Evolutionary conservation across 2,797 vertebrate species (phyloP).

Genomic region (Onychomys leucogaster): DNA sequence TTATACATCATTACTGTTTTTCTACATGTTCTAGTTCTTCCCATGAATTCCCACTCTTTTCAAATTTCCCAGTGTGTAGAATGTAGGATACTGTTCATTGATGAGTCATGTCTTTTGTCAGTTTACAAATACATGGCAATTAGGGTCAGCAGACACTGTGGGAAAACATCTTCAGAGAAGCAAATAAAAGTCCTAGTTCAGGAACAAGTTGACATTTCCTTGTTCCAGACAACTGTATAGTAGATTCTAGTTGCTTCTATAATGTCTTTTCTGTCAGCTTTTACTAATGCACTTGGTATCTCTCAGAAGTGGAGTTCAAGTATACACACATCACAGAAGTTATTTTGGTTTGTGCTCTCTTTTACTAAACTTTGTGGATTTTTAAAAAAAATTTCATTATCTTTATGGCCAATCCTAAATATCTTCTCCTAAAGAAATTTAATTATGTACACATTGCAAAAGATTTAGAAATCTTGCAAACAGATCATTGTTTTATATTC

Average conservation of each 20-base stretch:
- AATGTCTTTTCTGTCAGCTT: conserved; percentile 20
- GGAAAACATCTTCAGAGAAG: conserved; percentile 50
- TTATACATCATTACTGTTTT: too few relatives aligned
- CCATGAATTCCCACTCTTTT: too few relatives aligned
- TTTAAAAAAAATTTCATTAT: conserved; percentile 44
- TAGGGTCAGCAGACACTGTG: conserved; percentile 58
- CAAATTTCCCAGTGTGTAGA: neutral
- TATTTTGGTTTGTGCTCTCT: neutral
- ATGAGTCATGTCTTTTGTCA: conserved; percentile 20
- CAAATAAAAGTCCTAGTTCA: neutral
- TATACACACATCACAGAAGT: neutral
- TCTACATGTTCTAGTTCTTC: too few relatives aligned
- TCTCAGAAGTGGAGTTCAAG: conserved; percentile 66
- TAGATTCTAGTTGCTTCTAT: neutral
- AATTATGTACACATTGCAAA: conserved; percentile 68
- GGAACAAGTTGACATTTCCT: conserved; percentile 58
- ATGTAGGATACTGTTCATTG: neutral
- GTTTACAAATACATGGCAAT: conserved; percentile 15
- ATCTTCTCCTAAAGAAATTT: conserved; percentile 67
- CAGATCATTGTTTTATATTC: conserved; percentile 74
- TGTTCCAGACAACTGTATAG: conserved; percentile 9
- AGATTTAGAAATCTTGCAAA: conserved; percentile 72
- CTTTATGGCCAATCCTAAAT: conserved; percentile 68
- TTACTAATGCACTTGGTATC: conserved; percentile 62
- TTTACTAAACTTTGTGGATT: conserved; percentile 28